Evolutionary conservation across 2,888 invertebrate genomes (phyloP).

Genomic region (Cephus pygmeus): DNA sequence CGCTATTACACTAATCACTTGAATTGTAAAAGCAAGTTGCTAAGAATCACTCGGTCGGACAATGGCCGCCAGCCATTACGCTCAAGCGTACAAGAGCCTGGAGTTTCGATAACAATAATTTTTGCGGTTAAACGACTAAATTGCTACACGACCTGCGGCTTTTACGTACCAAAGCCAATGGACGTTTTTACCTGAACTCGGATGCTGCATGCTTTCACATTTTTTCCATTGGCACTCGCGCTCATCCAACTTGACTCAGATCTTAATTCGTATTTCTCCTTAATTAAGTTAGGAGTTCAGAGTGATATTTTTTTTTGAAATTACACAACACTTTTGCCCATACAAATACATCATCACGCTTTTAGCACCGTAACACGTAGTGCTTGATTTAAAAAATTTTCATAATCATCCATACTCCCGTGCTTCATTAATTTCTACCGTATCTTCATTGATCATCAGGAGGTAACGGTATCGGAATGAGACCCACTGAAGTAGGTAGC

Average conservation of each 20-base stretch:
- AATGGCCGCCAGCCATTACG: slow-evolving; percentile 45
- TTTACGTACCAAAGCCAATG: background rate
- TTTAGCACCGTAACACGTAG: background rate
- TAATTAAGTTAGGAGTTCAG: background rate
- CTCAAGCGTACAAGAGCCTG: slow-evolving; percentile 17
- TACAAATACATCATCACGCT: background rate
- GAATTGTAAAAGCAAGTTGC: slow-evolving; percentile 39
- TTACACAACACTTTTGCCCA: background rate
- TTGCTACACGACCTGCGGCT: slow-evolving; percentile 46
- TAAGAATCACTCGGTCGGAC: slow-evolving; percentile 35
- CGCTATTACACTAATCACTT: slow-evolving; percentile 42
- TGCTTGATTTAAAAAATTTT: background rate
- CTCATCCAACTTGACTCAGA: slow-evolving; percentile 16
- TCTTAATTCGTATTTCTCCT: background rate
- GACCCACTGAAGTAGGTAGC: slow-evolving; percentile 38
- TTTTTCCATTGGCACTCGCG: slow-evolving; percentile 16
- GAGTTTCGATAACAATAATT: slow-evolving; percentile 54
- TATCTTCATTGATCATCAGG: background rate
- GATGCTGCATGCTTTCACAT: background rate
- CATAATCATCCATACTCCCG: background rate
- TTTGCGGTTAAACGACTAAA: slow-evolving; percentile 58
- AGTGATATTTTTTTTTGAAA: background rate
- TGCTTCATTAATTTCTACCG: background rate
- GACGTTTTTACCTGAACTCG: background rate
- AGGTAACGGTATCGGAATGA: slow-evolving; percentile 31